Evolutionary conservation across 2,888 invertebrate species (phyloP).

Genomic region (Callinectes sapidus): DNA sequence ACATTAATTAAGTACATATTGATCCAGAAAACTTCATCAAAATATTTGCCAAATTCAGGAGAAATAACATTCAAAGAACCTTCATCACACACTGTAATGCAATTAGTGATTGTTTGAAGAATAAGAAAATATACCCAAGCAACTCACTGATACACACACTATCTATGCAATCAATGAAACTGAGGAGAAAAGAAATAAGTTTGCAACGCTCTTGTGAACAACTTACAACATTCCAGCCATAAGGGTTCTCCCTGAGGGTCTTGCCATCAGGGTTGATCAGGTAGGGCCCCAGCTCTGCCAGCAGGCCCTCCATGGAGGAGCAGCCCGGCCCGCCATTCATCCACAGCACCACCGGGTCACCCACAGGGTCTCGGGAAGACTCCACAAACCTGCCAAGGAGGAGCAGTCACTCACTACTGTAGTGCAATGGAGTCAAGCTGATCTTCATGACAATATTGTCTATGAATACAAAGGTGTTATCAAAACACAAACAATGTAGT

Average conservation of each 20-base stretch:
- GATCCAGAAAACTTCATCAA: too few relatives aligned
- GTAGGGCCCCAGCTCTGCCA: slow-evolving; percentile 71
- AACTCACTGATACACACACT: neutral
- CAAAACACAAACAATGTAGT: too few relatives aligned
- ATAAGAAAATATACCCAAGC: too few relatives aligned
- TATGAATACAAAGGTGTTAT: too few relatives aligned
- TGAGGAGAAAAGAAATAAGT: neutral
- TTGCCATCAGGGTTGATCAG: slow-evolving; percentile 70
- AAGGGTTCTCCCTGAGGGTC: slow-evolving; percentile 66
- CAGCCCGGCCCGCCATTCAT: slow-evolving; percentile 73
- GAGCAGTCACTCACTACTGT: neutral
- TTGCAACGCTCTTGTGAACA: neutral
- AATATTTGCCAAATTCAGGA: too few relatives aligned
- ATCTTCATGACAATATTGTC: too few relatives aligned
- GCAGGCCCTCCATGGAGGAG: slow-evolving; percentile 71
- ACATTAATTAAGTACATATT: too few relatives aligned
- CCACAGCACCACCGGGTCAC: slow-evolving; percentile 71
- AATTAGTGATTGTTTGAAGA: too few relatives aligned
- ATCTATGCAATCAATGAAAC: neutral
- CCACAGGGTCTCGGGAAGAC: slow-evolving; percentile 58
- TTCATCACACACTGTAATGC: too few relatives aligned
- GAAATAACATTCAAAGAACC: too few relatives aligned
- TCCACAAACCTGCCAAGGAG: slow-evolving; percentile 67
- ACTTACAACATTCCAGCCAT: slow-evolving; percentile 71
- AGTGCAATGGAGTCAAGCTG: too few relatives aligned